Conservation (phyloP, 2,888 invertebrate species). For the Corbicula japonica region DNA sequence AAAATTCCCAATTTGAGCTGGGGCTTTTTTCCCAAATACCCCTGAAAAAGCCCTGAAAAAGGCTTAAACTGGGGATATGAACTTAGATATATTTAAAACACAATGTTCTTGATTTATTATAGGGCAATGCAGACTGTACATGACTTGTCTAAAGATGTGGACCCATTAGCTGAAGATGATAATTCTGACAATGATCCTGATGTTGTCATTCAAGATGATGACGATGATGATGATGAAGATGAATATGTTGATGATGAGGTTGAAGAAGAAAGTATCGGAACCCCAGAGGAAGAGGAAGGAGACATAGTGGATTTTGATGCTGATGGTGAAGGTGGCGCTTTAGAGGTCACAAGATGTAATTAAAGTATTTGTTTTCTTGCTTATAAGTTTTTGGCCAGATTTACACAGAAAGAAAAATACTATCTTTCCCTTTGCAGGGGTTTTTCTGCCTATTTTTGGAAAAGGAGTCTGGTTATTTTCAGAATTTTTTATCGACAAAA, state of each 20-base stretch:
- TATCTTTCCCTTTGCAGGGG: no score
- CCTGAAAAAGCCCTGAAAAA: no score
- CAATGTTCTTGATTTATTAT: conserved; percentile 11
- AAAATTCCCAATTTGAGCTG: no score
- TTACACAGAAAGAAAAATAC: no score
- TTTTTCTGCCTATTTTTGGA: no score
- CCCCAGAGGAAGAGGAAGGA: conserved; percentile 16
- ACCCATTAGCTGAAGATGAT: conserved; percentile 12
- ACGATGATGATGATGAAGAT: conserved; percentile 46
- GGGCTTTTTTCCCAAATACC: no score
- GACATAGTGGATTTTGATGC: conserved; percentile 5
- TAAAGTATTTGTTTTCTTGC: no score
- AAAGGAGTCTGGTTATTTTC: no score
- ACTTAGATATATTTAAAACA: no score
- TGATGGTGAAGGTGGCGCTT: not conserved
- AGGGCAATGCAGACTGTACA: conserved; percentile 58
- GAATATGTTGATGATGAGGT: conserved; percentile 42
- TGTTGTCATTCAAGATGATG: conserved; percentile 30
- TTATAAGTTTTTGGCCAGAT: no score
- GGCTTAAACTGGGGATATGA: no score
- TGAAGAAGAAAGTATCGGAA: not conserved
- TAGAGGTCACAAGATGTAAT: not conserved
- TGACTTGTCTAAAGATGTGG: conserved; percentile 42
- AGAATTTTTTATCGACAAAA: no score
- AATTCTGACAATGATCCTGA: conserved; percentile 33